These are phyloP conservation scores for Arrhamphus sclerolepis DNA, from an alignment of 2,797 vertebrate genomes.

Conservation along the genomic window DNA sequence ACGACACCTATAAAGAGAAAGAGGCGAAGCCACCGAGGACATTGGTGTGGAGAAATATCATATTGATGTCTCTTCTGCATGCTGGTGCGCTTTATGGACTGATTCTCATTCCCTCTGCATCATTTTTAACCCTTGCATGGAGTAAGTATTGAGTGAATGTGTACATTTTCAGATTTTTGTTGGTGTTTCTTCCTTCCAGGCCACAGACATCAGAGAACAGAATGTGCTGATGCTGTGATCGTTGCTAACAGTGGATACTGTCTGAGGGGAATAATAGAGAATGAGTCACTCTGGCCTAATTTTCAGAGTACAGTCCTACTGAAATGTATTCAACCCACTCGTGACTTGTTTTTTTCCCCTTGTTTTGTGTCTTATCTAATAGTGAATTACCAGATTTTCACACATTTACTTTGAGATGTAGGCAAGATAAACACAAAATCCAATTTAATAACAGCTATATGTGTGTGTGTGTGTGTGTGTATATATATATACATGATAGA, in stretches of 20 bases:
- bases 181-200: background rate
- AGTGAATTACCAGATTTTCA: background rate
- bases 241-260: conserved; percentile 27
- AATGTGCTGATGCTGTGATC: conserved; percentile 59
- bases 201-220: conserved; percentile 27
- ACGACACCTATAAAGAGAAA: conserved; percentile 86
- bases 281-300: conserved; percentile 43
- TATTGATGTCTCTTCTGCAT: conserved; percentile 89
- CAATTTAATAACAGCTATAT: too few relatives aligned
- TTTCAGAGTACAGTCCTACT: conserved; percentile 3
- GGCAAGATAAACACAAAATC: background rate
- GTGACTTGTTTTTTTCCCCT: background rate
- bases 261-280: conserved; percentile 34
- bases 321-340: background rate
- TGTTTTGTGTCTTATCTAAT: background rate
- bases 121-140: conserved; percentile 81
- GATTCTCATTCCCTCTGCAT: conserved; percentile 78
- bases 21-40: conserved; percentile 76
- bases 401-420: background rate
- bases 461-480: too few relatives aligned
- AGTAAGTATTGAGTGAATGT: conserved; percentile 79
- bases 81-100: conserved; percentile 81
- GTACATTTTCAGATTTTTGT: background rate
- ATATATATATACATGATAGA: too few relatives aligned
- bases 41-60: conserved; percentile 95